Conservation (phyloP, 1,140 invertebrate species). For the Scylla paramamosain region DNA sequence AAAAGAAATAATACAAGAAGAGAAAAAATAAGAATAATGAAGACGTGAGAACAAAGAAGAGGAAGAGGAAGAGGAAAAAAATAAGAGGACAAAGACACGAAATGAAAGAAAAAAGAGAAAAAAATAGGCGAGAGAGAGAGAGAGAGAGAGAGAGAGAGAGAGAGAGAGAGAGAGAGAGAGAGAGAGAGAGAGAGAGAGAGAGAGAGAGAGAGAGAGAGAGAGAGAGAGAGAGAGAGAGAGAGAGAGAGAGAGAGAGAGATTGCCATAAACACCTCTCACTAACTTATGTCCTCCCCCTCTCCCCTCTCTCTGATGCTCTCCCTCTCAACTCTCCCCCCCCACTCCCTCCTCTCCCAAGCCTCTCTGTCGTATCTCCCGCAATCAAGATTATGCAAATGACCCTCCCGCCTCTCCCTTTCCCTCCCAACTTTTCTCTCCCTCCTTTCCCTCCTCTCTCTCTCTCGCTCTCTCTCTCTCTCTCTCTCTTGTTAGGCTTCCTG, state of each 20-base stretch:
- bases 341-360: background rate
- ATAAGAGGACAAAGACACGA: background rate
- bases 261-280: background rate
- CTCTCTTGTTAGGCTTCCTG: background rate
- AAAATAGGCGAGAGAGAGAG: background rate
- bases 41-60: background rate
- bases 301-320: background rate
- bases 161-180: conserved; percentile 7
- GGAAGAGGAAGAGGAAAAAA: background rate
- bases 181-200: conserved; percentile 46
- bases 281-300: background rate
- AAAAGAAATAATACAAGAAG: background rate
- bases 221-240: conserved; percentile 38
- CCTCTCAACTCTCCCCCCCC: background rate
- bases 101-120: background rate
- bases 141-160: conserved; percentile 13
- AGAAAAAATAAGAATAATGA: background rate
- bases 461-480: no score
- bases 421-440: background rate
- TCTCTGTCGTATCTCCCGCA: conserved; percentile 46
- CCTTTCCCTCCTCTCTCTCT: conserved; percentile 30
- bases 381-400: conserved; percentile 55
- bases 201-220: conserved; percentile 41
- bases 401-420: background rate
- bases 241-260: background rate